A percentile compares a stretch with the other conserved stretches of the same genome.
Evolutionary conservation across 2,888 invertebrate species (phyloP).

Genomic region (Cecidostiba fungosa): DNA sequence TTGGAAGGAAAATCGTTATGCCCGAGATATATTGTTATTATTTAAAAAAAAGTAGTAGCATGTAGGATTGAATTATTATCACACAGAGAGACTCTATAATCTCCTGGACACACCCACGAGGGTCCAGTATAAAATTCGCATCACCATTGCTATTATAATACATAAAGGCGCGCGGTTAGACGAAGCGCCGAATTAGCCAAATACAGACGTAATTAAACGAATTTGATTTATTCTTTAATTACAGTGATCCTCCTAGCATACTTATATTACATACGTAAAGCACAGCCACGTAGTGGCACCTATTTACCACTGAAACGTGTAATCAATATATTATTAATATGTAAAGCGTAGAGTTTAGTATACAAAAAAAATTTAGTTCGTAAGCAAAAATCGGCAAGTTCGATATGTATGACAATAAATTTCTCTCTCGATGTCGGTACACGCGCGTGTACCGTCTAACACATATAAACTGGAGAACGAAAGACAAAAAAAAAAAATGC

Average conservation of each 20-base stretch:
- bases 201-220: conserved; percentile 69
- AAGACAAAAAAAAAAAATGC: conserved; percentile 40
- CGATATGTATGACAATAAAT: background rate
- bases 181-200: conserved; percentile 69
- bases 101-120: background rate
- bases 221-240: conserved; percentile 61
- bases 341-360: background rate
- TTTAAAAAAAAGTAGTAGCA: too few species aligned
- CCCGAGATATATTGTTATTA: too few species aligned
- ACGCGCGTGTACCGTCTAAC: background rate
- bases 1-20: too few species aligned
- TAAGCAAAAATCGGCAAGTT: background rate
- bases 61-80: background rate
- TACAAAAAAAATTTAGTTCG: background rate
- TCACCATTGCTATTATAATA: background rate
- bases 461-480: conserved; percentile 10
- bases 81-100: background rate
- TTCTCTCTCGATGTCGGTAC: background rate
- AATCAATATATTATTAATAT: background rate
- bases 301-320: conserved; percentile 2
- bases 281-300: conserved; percentile 20
- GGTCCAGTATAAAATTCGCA: background rate
- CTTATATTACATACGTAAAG: conserved; percentile 24
- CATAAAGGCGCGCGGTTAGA: conserved; percentile 21
- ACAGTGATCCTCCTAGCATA: conserved; percentile 63